These are phyloP conservation scores for Megathymus violae DNA, from an alignment of 1,140 invertebrate genomes.

Conservation along the genomic window DNA sequence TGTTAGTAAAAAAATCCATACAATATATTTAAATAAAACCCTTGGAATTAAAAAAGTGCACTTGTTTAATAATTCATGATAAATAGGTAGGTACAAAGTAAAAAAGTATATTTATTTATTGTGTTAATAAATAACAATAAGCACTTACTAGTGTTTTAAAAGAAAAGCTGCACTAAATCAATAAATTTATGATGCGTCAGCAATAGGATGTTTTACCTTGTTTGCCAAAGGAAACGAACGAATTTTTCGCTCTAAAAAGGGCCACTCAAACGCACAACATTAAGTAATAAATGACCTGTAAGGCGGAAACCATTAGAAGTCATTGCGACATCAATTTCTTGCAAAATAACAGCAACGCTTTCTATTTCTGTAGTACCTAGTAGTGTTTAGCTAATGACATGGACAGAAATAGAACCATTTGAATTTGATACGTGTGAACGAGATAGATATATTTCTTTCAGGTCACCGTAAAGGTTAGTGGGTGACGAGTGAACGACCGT, in stretches of 20 bases:
- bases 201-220: neutral
- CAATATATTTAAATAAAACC: no score
- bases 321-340: slow-evolving; percentile 24
- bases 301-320: slow-evolving; percentile 17
- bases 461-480: slow-evolving; percentile 45
- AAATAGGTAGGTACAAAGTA: no score
- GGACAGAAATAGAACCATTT: slow-evolving; percentile 33
- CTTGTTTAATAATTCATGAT: no score
- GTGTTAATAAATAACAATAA: no score
- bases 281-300: neutral
- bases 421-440: slow-evolving; percentile 8
- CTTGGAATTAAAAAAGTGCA: no score
- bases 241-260: neutral
- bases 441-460: slow-evolving; percentile 31
- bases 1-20: no score
- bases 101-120: no score
- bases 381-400: slow-evolving; percentile 36
- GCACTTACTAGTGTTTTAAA: no score
- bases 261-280: neutral
- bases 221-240: slow-evolving; percentile 9
- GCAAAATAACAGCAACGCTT: slow-evolving; percentile 11
- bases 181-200: no score
- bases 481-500: slow-evolving; percentile 49
- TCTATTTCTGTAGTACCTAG: slow-evolving; percentile 7
- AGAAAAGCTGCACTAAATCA: no score